A percentile compares a stretch with the other conserved stretches of the same genome.
These are phyloP conservation scores for Chlorodrepanis virens DNA, from an alignment of 2,113 vertebrate genomes.

Conservation along the genomic window DNA sequence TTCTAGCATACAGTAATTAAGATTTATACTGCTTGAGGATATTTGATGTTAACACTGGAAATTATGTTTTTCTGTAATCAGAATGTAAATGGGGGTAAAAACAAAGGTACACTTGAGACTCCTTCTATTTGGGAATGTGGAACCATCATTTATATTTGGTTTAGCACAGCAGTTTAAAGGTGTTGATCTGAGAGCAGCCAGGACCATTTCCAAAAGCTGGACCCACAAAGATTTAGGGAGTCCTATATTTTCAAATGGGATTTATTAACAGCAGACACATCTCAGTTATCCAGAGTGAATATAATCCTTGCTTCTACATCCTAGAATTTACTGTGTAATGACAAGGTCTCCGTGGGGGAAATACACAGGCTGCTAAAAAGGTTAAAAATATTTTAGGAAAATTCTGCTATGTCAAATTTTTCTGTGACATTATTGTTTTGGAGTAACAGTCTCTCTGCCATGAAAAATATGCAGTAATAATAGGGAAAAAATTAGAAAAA, in stretches of 20 bases:
- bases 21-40: slow-evolving; percentile 41
- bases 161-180: neutral
- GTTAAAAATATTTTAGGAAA: neutral
- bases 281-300: neutral
- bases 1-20: slow-evolving; percentile 49
- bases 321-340: neutral
- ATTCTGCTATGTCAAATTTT: neutral
- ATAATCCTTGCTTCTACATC: neutral
- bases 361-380: neutral
- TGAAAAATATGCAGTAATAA: neutral
- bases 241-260: neutral
- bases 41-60: slow-evolving; percentile 32
- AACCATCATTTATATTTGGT: neutral
- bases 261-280: neutral
- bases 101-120: neutral
- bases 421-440: neutral
- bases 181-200: neutral
- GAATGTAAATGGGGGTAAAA: neutral
- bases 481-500: neutral
- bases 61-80: slow-evolving; percentile 1
- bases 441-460: neutral
- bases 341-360: neutral
- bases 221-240: neutral
- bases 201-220: neutral
- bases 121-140: neutral